Percentiles rank a stretch among this genome's conserved stretches.
These are phyloP conservation scores for Vipera latastei DNA, from an alignment of 2,797 vertebrate genomes.

Conservation along the genomic window DNA sequence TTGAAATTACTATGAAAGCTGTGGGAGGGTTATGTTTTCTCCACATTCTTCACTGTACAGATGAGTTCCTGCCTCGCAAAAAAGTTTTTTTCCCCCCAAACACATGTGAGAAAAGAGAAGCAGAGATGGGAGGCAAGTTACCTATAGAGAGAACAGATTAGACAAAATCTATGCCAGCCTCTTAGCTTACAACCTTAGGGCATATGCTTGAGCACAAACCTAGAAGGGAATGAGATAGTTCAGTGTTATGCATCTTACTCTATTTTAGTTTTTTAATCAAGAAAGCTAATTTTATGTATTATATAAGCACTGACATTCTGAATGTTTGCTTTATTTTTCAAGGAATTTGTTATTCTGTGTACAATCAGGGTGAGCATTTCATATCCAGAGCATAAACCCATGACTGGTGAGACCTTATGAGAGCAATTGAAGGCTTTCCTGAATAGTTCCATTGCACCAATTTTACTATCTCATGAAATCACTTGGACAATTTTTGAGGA, in stretches of 20 bases:
- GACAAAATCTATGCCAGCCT: not conserved
- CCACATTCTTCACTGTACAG: slow-evolving; percentile 7
- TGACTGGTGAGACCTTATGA: not conserved
- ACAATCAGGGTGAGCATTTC: not conserved
- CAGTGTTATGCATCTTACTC: not conserved
- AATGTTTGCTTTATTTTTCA: not conserved
- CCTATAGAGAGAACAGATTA: not conserved
- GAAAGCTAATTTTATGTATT: not conserved
- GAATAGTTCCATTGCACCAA: not conserved
- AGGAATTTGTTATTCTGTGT: not conserved
- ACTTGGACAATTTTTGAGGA: not conserved
- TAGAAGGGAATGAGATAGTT: not conserved
- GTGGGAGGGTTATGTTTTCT: not conserved
- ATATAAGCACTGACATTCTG: not conserved
- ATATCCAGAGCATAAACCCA: not conserved
- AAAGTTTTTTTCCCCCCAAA: not conserved
- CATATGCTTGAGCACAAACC: not conserved
- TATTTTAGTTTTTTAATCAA: not conserved
- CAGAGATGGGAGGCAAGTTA: not conserved
- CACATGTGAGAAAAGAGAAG: not conserved
- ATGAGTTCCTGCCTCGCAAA: not conserved
- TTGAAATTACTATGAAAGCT: slow-evolving; percentile 1
- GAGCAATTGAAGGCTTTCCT: not conserved
- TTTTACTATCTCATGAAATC: not conserved
- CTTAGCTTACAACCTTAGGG: not conserved